A percentile compares a stretch with the other conserved stretches of the same genome.
phyloP scores from a whole-genome alignment of 2,888 invertebrate species.

The Campoplex nolae region DNA sequence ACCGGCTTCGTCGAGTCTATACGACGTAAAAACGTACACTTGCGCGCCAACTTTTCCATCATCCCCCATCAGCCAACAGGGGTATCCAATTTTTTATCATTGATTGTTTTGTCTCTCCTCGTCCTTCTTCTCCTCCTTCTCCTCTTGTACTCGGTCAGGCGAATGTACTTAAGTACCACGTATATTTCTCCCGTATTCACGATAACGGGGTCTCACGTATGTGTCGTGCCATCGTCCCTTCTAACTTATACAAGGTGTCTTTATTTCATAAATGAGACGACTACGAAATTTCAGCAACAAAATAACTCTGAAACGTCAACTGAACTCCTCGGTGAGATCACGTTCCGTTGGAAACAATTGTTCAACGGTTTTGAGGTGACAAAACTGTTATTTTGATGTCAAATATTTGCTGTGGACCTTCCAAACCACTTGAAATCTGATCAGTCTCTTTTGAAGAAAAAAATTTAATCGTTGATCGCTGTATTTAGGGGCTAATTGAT shows the following conservation, averaged over 20 bases:
- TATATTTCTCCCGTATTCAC: constrained; percentile 55
- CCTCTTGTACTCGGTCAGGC: constrained; percentile 33
- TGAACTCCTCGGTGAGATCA: not conserved
- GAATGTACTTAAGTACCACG: constrained; percentile 48
- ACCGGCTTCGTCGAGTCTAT: constrained; percentile 39
- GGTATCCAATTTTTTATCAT: constrained; percentile 59
- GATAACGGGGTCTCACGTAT: constrained; percentile 55
- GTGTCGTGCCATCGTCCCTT: constrained; percentile 24
- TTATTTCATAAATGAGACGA: not conserved
- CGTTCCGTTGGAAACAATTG: not conserved
- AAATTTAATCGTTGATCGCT: not conserved
- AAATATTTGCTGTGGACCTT: not conserved
- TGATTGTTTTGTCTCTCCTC: constrained; percentile 29
- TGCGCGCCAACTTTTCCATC: constrained; percentile 59
- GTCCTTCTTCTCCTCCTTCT: not conserved
- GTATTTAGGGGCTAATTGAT: not conserved
- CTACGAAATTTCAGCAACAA: not conserved
- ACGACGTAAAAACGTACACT: constrained; percentile 28
- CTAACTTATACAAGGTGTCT: constrained; percentile 23
- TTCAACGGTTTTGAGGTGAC: no score
- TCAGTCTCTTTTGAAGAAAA: not conserved
- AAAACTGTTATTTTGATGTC: no score
- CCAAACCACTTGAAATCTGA: not conserved
- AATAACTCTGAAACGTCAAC: not conserved
- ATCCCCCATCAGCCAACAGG: constrained; percentile 32